Conservation (phyloP, 2,888 invertebrate genomes). For the Erynnis tages region DNA sequence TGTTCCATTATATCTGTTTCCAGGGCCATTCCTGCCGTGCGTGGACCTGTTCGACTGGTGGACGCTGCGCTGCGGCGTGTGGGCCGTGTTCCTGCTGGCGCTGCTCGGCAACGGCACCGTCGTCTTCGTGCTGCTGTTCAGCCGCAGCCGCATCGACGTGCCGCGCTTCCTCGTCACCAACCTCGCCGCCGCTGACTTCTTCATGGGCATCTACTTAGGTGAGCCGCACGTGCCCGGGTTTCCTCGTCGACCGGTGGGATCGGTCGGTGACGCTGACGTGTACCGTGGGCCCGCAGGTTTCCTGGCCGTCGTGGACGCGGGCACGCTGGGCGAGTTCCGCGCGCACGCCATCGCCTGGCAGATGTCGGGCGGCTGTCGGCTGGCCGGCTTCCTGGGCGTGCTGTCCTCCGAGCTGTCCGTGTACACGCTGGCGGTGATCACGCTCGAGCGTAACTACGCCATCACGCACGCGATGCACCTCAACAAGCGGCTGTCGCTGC, state of each 20-base stretch:
- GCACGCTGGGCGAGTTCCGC: slow-evolving; percentile 96
- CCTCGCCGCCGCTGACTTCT: slow-evolving; percentile 97
- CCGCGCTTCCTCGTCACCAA: slow-evolving; percentile 98
- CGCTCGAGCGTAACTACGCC: slow-evolving; percentile 96
- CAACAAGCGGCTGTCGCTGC: slow-evolving; percentile 94
- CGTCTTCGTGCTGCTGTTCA: slow-evolving; percentile 95
- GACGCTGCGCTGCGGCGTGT: slow-evolving; percentile 97
- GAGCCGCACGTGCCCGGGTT: no score
- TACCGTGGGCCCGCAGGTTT: slow-evolving; percentile 83
- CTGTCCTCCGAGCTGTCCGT: slow-evolving; percentile 96
- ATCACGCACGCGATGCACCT: slow-evolving; percentile 99
- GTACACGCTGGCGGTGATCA: slow-evolving; percentile 97
- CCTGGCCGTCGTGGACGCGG: slow-evolving; percentile 97
- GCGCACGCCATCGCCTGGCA: slow-evolving; percentile 99
- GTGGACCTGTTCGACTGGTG: slow-evolving; percentile 98
- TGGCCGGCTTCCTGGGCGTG: slow-evolving; percentile 97
- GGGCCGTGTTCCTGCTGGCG: slow-evolving; percentile 97
- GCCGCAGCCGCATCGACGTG: slow-evolving; percentile 96
- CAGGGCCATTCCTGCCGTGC: slow-evolving; percentile 96
- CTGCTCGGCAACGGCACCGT: slow-evolving; percentile 98
- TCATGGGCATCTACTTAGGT: slow-evolving; percentile 97
- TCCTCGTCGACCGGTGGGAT: no score
- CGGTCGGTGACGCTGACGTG: neutral
- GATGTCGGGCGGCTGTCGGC: slow-evolving; percentile 94
- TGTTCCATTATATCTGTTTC: neutral